Percentiles rank a stretch among this genome's conserved stretches.
These are phyloP conservation scores for Otus sunia DNA, from an alignment of 2,113 vertebrate genomes.

Conservation along the genomic window DNA sequence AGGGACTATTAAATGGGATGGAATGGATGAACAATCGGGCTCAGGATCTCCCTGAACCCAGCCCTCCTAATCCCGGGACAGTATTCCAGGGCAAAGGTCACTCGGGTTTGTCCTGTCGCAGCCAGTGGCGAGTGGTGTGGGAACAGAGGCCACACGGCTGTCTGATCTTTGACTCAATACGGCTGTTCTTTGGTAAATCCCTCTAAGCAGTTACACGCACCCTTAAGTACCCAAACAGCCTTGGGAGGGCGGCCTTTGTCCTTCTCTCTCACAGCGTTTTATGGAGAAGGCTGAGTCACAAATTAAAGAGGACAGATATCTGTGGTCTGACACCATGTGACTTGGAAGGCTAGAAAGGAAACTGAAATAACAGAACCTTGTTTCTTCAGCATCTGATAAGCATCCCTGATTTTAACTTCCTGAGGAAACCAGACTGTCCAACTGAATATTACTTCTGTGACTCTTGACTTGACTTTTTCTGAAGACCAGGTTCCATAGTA, in stretches of 20 bases:
- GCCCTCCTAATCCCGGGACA: not conserved
- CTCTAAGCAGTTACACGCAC: not conserved
- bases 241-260: not conserved
- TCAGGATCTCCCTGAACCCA: not conserved
- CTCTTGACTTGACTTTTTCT: slow-evolving; percentile 82
- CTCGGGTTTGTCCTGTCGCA: not conserved
- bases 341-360: not conserved
- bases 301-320: not conserved
- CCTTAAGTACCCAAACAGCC: not conserved
- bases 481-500: slow-evolving; percentile 85
- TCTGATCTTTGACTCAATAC: not conserved
- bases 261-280: not conserved
- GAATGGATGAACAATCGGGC: not conserved
- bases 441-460: slow-evolving; percentile 86
- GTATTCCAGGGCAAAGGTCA: not conserved
- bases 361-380: slow-evolving; percentile 80
- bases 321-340: not conserved
- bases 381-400: slow-evolving; percentile 92
- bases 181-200: not conserved
- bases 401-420: slow-evolving; percentile 88
- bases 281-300: not conserved
- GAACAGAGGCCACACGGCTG: not conserved
- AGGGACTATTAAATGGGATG: not conserved
- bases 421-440: slow-evolving; percentile 93
- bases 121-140: not conserved